Evolutionary conservation across 1,140 invertebrate genomes (phyloP).

Genomic region (Drosophila gunungcola): DNA sequence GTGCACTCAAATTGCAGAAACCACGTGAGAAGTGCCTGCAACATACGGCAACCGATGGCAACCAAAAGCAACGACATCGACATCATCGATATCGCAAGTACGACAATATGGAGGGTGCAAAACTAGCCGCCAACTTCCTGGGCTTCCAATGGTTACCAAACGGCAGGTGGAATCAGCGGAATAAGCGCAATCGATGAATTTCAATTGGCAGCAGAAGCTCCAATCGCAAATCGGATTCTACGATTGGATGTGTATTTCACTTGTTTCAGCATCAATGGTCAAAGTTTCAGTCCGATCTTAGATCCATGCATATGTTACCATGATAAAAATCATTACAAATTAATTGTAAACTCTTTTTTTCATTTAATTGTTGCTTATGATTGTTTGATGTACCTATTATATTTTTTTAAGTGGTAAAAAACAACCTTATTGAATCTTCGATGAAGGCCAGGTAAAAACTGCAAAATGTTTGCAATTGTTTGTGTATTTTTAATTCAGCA

Average conservation of each 20-base stretch:
- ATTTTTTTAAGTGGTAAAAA: neutral
- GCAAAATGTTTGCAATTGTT: conserved; percentile 23
- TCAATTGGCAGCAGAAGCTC: conserved; percentile 3
- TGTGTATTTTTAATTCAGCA: conserved; percentile 5
- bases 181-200: conserved; percentile 10
- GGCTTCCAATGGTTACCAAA: neutral
- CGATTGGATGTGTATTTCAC: neutral
- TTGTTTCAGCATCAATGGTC: neutral
- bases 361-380: too few species aligned
- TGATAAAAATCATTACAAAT: too few species aligned
- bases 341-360: too few species aligned
- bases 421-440: conserved; percentile 1
- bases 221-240: conserved; percentile 22
- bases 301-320: neutral
- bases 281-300: neutral
- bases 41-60: conserved; percentile 19
- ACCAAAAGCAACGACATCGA: conserved; percentile 5
- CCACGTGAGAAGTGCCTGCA: conserved; percentile 48
- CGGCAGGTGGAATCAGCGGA: conserved; percentile 1
- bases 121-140: neutral
- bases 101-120: conserved; percentile 4
- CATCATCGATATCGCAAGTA: conserved; percentile 4
- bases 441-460: conserved; percentile 14
- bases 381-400: too few species aligned
- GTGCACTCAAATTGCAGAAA: conserved; percentile 57